Base-by-base conservation (phyloP, 2,888 invertebrate species). In the Leptinotarsa rubiginosa region DNA sequence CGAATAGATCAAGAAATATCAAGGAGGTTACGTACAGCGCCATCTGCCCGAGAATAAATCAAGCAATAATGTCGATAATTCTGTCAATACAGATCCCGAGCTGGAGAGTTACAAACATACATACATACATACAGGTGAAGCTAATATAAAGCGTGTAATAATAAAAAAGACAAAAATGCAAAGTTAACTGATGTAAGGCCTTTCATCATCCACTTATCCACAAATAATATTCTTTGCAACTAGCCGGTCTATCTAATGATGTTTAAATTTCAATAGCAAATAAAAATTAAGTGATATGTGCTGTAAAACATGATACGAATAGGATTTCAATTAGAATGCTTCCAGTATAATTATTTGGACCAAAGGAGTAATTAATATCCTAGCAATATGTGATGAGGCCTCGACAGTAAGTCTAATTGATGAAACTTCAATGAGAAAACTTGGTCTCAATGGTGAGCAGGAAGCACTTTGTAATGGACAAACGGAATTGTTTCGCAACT, bases 161-260 rank as follows among this genome's bases (percentile, higher is more conserved):
- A n/a, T n/a, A 47, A 47, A 47, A 22, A 10, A 20, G n/a, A 3
- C 65, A 65, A 20, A 22, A 65, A 65, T 65, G 65, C 47, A 49
- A 22, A 65, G 25, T 49, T 13, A 25, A 65, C 47, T 20, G 25
- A 47, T 65, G 65, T 18, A 1, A 47, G 18, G 3, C 16, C 7
- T n/a, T 31, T n/a, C 41, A 47, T 13, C 20, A 65, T 49, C 49
- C 16, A 16, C 16, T 16, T 16, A 15, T 49, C 49, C 15, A 49
- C 16, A 49, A 31, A 31, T 1, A 31, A 31, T 31, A 31, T 31
- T 31, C 4, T 31, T 31, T 31, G 31, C 7, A 31, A 31, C 31
- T 1, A 7, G 7, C 7, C 7, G 31, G 7, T 31, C 1, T 31
- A 31, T 31, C 16, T 16, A 16, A 49, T 49, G 16, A 49, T 16